Conservation (phyloP, 2,888 invertebrate genomes). For the Tenthredo scrophulariae region DNA sequence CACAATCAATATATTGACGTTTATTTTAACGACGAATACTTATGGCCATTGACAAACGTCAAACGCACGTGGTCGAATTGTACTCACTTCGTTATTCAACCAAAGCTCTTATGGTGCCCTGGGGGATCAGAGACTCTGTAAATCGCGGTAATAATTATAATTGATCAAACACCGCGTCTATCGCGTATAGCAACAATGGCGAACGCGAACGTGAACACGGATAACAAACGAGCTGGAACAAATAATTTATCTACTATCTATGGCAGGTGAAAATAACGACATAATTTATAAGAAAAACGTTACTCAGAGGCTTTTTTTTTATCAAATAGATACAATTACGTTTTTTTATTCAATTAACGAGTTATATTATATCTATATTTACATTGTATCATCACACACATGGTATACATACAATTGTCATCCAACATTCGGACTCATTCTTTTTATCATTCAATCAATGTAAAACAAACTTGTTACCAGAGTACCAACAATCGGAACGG, state of each 20-base stretch:
- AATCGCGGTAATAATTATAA: constrained; percentile 5
- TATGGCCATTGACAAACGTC: neutral
- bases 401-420: neutral
- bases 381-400: neutral
- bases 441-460: neutral
- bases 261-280: constrained; percentile 67
- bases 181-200: constrained; percentile 65
- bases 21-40: too few species aligned
- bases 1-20: neutral
- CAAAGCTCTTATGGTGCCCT: neutral
- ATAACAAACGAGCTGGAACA: constrained; percentile 67
- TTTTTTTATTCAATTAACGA: neutral
- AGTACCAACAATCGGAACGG: constrained; percentile 69
- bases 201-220: constrained; percentile 59
- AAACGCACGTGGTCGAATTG: neutral
- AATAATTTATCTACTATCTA: constrained; percentile 67
- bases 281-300: neutral
- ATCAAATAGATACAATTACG: neutral
- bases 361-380: neutral
- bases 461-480: constrained; percentile 56
- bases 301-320: neutral
- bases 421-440: neutral
- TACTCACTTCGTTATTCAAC: neutral
- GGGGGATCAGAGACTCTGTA: neutral
- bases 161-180: constrained; percentile 53